A percentile compares a stretch with the other conserved stretches of the same genome.
phyloP scores from a whole-genome alignment of 2,797 vertebrate species.

The Amblyopsis hoosieri region DNA sequence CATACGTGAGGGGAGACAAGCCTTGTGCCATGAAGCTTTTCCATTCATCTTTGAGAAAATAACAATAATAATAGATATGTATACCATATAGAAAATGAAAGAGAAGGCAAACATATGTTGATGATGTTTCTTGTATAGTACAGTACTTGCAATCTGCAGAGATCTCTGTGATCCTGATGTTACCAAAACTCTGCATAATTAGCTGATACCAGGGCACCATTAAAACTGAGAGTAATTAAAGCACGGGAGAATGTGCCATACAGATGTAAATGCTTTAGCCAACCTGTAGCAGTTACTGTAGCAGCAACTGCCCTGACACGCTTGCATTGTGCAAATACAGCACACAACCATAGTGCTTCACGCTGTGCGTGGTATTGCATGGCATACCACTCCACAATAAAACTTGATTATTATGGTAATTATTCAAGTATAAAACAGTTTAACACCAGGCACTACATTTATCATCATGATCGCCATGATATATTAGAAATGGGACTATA shows the following conservation, averaged over 20 bases:
- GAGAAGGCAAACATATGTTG: conserved; percentile 44
- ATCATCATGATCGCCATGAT: conserved; percentile 61
- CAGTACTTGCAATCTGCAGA: conserved; percentile 21
- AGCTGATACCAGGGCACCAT: conserved; percentile 51
- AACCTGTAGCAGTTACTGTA: conserved; percentile 38
- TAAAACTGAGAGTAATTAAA: conserved; percentile 69
- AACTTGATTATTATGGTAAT: conserved; percentile 77
- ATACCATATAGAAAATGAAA: conserved; percentile 33
- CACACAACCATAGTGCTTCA: conserved; percentile 52
- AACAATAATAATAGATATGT: background rate
- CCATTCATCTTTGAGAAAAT: conserved; percentile 49
- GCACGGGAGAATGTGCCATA: conserved; percentile 43
- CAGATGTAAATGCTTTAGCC: conserved; percentile 54
- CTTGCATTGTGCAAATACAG: conserved; percentile 63
- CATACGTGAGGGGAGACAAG: conserved; percentile 62
- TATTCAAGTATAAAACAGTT: conserved; percentile 73
- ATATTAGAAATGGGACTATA: conserved; percentile 56
- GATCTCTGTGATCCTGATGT: conserved; percentile 61
- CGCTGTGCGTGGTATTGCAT: conserved; percentile 54
- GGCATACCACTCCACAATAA: conserved; percentile 69
- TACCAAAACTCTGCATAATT: conserved; percentile 51
- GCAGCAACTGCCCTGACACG: conserved; percentile 60
- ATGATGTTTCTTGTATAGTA: conserved; percentile 6
- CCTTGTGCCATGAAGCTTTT: conserved; percentile 47
- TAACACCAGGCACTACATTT: conserved; percentile 62